These are phyloP conservation scores for Geotrypetes seraphini DNA, from an alignment of 2,797 vertebrate species.

Conservation along the genomic window DNA sequence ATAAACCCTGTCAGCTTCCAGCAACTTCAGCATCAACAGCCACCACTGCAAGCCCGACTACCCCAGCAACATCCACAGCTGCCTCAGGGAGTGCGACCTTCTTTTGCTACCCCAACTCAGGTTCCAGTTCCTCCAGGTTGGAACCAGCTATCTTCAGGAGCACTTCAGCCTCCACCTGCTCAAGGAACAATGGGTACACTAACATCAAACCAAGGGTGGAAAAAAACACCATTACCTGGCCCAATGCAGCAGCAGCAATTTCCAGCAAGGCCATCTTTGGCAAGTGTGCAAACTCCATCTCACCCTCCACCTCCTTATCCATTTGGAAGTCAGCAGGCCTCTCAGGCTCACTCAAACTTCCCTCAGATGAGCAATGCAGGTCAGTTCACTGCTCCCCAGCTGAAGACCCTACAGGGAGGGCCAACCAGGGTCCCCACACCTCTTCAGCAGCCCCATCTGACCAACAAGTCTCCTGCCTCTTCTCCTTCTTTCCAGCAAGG, in stretches of 20 bases:
- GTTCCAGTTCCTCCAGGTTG: conserved; percentile 85
- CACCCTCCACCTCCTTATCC: conserved; percentile 96
- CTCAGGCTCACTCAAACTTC: conserved; percentile 81
- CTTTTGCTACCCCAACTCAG: conserved; percentile 80
- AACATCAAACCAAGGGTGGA: conserved; percentile 70
- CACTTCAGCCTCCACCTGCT: conserved; percentile 74
- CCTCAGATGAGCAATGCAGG: conserved; percentile 73
- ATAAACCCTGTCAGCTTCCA: conserved; percentile 76
- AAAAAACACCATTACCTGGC: conserved; percentile 78
- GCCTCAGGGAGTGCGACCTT: conserved; percentile 72
- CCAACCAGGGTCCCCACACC: conserved; percentile 78
- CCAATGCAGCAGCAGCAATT: conserved; percentile 65
- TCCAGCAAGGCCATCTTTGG: conserved; percentile 79
- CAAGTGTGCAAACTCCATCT: conserved; percentile 86
- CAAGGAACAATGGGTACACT: conserved; percentile 70
- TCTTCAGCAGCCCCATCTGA: conserved; percentile 80
- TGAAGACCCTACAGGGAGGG: conserved; percentile 81
- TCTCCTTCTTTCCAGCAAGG: conserved; percentile 91
- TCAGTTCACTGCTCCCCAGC: conserved; percentile 88
- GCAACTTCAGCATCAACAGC: conserved; percentile 73
- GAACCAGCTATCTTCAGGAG: conserved; percentile 85
- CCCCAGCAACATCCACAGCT: conserved; percentile 77
- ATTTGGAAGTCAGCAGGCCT: conserved; percentile 94
- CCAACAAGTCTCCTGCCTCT: conserved; percentile 90
- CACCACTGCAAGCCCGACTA: conserved; percentile 73